A percentile compares a stretch with the other conserved stretches of the same genome.
Conservation (phyloP, 2,888 invertebrate species). For the Julus scanicus region DNA sequence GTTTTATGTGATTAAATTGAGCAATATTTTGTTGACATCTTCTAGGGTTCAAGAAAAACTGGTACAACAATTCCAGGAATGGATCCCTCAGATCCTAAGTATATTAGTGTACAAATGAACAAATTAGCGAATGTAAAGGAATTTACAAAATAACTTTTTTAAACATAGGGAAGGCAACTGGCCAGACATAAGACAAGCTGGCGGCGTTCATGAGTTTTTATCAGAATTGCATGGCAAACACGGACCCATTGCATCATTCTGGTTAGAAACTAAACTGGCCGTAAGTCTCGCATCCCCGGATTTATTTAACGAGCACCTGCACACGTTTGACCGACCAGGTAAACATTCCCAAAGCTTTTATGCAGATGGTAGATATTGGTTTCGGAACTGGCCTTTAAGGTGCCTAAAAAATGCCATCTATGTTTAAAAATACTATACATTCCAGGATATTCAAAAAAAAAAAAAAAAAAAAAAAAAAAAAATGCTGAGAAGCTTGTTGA, state of each 20-base stretch:
- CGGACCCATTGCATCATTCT: slow-evolving; percentile 67
- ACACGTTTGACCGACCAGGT: slow-evolving; percentile 58
- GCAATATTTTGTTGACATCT: neutral
- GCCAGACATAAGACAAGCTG: slow-evolving; percentile 65
- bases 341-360: neutral
- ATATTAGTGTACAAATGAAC: slow-evolving; percentile 59
- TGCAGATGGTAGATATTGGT: neutral
- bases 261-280: slow-evolving; percentile 64
- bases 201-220: slow-evolving; percentile 67
- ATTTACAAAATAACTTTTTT: neutral
- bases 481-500: too few species aligned
- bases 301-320: slow-evolving; percentile 63
- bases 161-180: slow-evolving; percentile 66
- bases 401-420: too few species aligned
- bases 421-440: too few species aligned
- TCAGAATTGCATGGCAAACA: slow-evolving; percentile 64
- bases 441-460: too few species aligned
- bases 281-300: slow-evolving; percentile 66
- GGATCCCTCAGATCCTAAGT: slow-evolving; percentile 65
- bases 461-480: too few species aligned
- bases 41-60: slow-evolving; percentile 55
- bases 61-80: slow-evolving; percentile 66
- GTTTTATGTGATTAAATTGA: too few species aligned
- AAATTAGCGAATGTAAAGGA: neutral
- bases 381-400: neutral